Evolutionary conservation across 2,797 vertebrate species (phyloP).

Genomic region (Phataginus tetradactyla): DNA sequence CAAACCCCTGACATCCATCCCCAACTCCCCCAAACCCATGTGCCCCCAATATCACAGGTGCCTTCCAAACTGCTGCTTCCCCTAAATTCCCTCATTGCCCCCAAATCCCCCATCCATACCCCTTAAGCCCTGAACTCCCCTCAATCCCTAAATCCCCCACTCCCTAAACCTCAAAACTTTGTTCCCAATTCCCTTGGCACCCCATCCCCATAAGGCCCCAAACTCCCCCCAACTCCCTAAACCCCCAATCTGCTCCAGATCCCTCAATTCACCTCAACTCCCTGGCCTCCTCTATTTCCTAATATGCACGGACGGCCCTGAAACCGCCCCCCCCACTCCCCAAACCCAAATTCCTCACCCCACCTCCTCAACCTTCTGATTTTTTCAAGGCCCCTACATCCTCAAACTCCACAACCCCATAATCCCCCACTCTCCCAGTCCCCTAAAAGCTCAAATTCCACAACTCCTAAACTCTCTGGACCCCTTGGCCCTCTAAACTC

Average conservation of each 20-base stretch:
- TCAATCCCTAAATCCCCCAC: background rate
- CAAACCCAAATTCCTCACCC: background rate
- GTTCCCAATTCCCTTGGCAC: background rate
- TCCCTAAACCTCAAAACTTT: slow-evolving; percentile 21
- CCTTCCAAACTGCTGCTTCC: background rate
- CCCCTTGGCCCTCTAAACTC: background rate
- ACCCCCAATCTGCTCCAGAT: background rate
- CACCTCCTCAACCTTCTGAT: background rate
- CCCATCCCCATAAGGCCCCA: background rate
- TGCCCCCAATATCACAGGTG: background rate
- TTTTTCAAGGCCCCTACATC: background rate
- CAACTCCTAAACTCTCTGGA: background rate
- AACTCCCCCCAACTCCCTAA: background rate
- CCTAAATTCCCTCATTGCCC: background rate
- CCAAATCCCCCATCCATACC: background rate
- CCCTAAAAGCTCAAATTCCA: background rate
- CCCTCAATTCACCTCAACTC: background rate
- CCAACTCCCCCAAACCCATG: background rate
- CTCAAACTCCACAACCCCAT: background rate
- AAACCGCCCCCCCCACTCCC: background rate
- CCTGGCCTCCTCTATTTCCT: background rate
- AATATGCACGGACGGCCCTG: background rate
- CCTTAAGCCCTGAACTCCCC: background rate
- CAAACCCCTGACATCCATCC: background rate
- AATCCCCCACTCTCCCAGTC: background rate